Evolutionary conservation across 2,888 invertebrate genomes (phyloP), one percentile per base, ranked within the genome.

Genomic region (Caenorhabditis uteleia): DNA sequence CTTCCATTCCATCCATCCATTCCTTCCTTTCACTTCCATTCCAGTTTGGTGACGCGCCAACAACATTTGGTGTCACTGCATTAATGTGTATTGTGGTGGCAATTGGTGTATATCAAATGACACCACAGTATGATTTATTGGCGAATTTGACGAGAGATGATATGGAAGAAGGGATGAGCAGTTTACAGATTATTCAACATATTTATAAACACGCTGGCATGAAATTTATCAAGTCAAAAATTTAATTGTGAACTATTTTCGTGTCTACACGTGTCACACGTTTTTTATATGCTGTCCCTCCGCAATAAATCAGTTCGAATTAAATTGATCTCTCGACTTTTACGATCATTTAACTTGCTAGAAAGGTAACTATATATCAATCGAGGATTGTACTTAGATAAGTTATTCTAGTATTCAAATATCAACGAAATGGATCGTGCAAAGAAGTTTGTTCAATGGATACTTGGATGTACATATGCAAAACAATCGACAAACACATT

Each of bases 21-120:
- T 38, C n/a, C 16, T n/a, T 38, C 7, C n/a, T 38, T 38, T 20
- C 33, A 34, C 25, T 26, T 10, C 20, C n/a, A 5, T 49, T 58
- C n/a, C 58, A 64, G 57, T 64, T 64, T 29, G 40, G 46, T 14
- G 64, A 69, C 12, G 61, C 57, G 8, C 53, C 62, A 2, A 36
- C 48, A 6, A 72, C 72, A 3, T 72, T 55, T 34, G 72, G 72
- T 27, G 55, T 72, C 10, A 72, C 72, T 2, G 72, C 72, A 14
- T 42, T 72, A 26, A 50, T 72, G 60, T 64, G 66, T 16, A 57
- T 69, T 16, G 39, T 69, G 8, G 61, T 72, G 33, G 64, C 72
- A 2, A 69, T 72, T 42, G 66, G 66, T 20, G 43, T 67, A 1
- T 34, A 53, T 8, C 46, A 49, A 14, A 46, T 27, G 16, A 42